Evolutionary conservation across 1,140 invertebrate species (phyloP).

Genomic region (Ceratoteleas bidentatus): DNA sequence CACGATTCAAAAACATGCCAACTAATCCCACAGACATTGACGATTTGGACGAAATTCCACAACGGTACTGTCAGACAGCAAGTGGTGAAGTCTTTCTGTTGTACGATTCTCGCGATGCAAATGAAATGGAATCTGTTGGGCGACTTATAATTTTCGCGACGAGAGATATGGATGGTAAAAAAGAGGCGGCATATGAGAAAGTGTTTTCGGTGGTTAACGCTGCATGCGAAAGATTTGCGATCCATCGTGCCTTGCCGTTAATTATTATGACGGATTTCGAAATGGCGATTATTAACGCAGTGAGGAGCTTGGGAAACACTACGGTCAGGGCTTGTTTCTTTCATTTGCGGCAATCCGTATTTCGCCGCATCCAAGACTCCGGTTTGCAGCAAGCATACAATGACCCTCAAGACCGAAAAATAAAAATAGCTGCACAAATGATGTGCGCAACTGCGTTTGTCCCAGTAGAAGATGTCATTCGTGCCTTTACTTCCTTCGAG

Average conservation of each 20-base stretch:
- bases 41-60: background rate
- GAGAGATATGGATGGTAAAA: conserved; percentile 7
- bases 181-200: background rate
- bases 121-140: background rate
- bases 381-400: conserved; percentile 1
- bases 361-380: background rate
- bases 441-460: conserved; percentile 7
- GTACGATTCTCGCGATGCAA: background rate
- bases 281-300: background rate
- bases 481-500: background rate
- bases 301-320: background rate
- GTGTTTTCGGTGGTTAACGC: background rate
- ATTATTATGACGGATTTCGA: conserved; percentile 13
- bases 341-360: conserved; percentile 1
- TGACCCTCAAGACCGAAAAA: background rate
- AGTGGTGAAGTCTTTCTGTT: background rate
- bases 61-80: background rate
- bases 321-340: conserved; percentile 7
- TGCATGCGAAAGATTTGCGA: background rate
- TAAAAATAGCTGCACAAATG: conserved; percentile 3
- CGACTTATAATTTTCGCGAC: too few species aligned
- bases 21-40: background rate
- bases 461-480: conserved; percentile 6
- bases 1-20: background rate
- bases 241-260: conserved; percentile 1